These are phyloP conservation scores for Monopis laevigella DNA, from an alignment of 2,888 invertebrate species.

Conservation along the genomic window DNA sequence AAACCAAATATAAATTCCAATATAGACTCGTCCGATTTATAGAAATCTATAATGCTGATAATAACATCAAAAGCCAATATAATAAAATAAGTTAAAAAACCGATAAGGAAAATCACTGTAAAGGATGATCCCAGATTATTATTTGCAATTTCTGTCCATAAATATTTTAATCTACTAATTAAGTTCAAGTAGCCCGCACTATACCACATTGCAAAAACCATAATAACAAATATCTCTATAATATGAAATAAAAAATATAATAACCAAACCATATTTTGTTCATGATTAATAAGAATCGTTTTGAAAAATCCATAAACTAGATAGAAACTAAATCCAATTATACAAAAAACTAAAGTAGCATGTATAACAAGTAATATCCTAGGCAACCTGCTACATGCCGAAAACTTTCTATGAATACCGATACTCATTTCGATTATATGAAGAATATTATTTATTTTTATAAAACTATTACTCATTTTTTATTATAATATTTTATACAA, in stretches of 20 bases:
- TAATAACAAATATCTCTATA: neutral
- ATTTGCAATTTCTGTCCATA: neutral
- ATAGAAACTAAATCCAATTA: neutral
- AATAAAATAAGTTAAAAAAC: neutral
- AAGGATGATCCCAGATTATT: neutral
- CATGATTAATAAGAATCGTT: neutral
- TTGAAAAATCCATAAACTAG: too few relatives aligned
- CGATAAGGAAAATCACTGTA: neutral
- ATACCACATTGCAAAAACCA: neutral
- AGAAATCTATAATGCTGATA: neutral
- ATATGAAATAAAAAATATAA: neutral
- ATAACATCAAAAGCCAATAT: neutral
- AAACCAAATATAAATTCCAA: neutral
- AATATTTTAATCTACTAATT: neutral
- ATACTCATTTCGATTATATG: neutral
- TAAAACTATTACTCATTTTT: too few relatives aligned
- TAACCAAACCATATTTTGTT: constrained; percentile 1
- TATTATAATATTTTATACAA: too few relatives aligned
- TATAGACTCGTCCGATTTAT: neutral
- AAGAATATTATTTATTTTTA: neutral
- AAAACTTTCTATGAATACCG: constrained; percentile 4
- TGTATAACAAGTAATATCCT: neutral
- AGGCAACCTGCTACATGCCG: neutral
- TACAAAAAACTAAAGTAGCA: neutral
- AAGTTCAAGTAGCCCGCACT: neutral